Evolutionary conservation across 2,888 invertebrate genomes (phyloP).

Genomic region (Diarsia dahlii): DNA sequence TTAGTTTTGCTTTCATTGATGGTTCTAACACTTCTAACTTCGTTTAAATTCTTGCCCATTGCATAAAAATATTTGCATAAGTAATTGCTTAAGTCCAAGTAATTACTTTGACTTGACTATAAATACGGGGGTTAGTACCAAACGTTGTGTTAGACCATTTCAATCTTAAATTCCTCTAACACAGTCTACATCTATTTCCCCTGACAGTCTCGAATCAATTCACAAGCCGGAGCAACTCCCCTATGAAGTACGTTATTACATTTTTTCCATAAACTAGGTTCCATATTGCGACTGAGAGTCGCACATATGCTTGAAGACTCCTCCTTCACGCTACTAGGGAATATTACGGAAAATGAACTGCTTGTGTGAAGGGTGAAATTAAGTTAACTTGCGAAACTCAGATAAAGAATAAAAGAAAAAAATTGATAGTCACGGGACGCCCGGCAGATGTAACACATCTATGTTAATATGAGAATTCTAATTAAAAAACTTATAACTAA

Average conservation of each 20-base stretch:
- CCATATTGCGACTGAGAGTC: constrained; percentile 52
- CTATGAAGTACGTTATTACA: constrained; percentile 45
- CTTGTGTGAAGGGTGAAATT: background rate
- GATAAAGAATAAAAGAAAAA: too few relatives aligned
- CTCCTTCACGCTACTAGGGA: constrained; percentile 41
- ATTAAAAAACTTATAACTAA: too few relatives aligned
- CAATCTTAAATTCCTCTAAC: background rate
- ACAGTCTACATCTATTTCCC: constrained; percentile 8
- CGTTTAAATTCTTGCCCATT: too few relatives aligned
- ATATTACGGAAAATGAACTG: constrained; percentile 1
- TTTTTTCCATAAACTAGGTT: constrained; percentile 49
- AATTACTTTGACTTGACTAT: too few relatives aligned
- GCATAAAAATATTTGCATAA: too few relatives aligned
- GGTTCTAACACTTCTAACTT: too few relatives aligned
- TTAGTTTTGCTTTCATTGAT: too few relatives aligned
- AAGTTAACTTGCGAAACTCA: background rate
- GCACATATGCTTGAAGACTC: constrained; percentile 50
- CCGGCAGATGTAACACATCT: too few relatives aligned
- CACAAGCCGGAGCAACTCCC: background rate
- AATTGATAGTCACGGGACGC: too few relatives aligned
- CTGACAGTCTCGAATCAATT: constrained; percentile 20
- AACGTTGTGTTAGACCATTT: background rate
- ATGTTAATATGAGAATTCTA: too few relatives aligned
- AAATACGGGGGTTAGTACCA: too few relatives aligned
- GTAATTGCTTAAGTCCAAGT: too few relatives aligned